phyloP scores from a whole-genome alignment of 2,888 invertebrate genomes.

The Uropetala carovei region DNA sequence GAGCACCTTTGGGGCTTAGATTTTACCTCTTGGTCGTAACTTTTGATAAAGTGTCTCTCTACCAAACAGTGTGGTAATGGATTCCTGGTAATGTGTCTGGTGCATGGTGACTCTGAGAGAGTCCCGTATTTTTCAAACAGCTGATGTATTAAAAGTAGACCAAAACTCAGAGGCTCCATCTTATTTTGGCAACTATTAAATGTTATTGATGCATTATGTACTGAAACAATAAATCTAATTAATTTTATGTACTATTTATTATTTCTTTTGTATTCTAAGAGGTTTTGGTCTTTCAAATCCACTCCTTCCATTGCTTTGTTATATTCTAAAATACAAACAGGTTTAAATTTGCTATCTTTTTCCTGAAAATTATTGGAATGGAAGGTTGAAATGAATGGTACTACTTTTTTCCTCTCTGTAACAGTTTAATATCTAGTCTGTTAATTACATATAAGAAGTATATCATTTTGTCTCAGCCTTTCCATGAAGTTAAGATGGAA shows the following conservation, averaged over 20 bases:
- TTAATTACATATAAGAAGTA: too few relatives aligned
- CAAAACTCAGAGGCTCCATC: neutral
- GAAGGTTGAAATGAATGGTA: neutral
- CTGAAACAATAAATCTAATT: neutral
- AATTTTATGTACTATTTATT: neutral
- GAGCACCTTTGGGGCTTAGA: neutral
- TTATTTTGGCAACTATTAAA: conserved; percentile 1
- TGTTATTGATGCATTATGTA: neutral
- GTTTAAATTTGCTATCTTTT: neutral
- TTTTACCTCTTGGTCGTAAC: neutral
- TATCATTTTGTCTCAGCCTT: too few relatives aligned
- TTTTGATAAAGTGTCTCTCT: conserved; percentile 5
- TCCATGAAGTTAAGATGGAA: too few relatives aligned
- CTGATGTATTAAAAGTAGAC: neutral
- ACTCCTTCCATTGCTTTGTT: conserved; percentile 18
- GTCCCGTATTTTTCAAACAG: neutral
- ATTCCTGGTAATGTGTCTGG: too few relatives aligned
- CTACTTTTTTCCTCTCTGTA: too few relatives aligned
- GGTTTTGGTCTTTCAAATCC: neutral
- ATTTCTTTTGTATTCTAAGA: neutral
- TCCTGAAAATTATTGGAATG: neutral
- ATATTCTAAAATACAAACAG: neutral
- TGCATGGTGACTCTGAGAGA: neutral
- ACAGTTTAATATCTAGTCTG: too few relatives aligned
- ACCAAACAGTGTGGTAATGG: neutral